Percentiles rank a stretch among this genome's conserved stretches.
phyloP scores from a whole-genome alignment of 2,888 invertebrate genomes.

The Fragum sueziense region DNA sequence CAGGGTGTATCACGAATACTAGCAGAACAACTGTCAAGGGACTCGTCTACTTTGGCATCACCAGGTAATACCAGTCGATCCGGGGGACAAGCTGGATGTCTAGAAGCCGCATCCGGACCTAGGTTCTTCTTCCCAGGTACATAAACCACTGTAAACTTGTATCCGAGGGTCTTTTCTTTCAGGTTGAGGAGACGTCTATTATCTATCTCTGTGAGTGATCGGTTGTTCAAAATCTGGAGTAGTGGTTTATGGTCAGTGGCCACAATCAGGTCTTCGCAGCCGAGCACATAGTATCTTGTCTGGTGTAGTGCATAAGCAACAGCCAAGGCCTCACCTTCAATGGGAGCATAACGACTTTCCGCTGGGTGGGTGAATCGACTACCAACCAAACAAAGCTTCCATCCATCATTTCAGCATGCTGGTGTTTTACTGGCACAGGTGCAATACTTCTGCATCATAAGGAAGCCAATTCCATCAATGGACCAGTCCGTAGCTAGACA shows the following conservation, averaged over 20 bases:
- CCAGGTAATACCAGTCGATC: constrained; percentile 36
- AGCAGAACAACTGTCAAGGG: neutral
- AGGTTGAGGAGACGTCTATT: constrained; percentile 51
- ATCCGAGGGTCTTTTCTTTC: constrained; percentile 49
- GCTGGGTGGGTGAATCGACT: constrained; percentile 59
- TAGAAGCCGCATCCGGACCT: constrained; percentile 47
- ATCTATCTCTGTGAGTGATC: constrained; percentile 49
- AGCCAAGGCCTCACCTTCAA: constrained; percentile 54
- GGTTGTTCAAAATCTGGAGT: constrained; percentile 47
- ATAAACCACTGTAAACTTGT: constrained; percentile 47
- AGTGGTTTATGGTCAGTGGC: constrained; percentile 56
- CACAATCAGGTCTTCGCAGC: constrained; percentile 47
- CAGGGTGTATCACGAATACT: neutral
- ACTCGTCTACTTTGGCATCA: constrained; percentile 14
- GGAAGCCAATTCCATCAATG: constrained; percentile 60
- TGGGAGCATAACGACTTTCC: constrained; percentile 51
- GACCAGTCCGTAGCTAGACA: constrained; percentile 61
- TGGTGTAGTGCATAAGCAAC: constrained; percentile 46
- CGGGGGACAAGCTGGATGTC: constrained; percentile 35
- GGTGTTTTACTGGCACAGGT: constrained; percentile 42
- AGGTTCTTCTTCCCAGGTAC: constrained; percentile 29
- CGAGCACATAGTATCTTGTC: constrained; percentile 43
- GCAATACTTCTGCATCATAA: constrained; percentile 56
- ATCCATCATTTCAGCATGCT: constrained; percentile 55
- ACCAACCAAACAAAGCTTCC: constrained; percentile 57